Percentiles rank a stretch among this genome's conserved stretches.
Evolutionary conservation across 2,888 invertebrate genomes (phyloP).

Genomic region (Blastobasis lacticolella): DNA sequence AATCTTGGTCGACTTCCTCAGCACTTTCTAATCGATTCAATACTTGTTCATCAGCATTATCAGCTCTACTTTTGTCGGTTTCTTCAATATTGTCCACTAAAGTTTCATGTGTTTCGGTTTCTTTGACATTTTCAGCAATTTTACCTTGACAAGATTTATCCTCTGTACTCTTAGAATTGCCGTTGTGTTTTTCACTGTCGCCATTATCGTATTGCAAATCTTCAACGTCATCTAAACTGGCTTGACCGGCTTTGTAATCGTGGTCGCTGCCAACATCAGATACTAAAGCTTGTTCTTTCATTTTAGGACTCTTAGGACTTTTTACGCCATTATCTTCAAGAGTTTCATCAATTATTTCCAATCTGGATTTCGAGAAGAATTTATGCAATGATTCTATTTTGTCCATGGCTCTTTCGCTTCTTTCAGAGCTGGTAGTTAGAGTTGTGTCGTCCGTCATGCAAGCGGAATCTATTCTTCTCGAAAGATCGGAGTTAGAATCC

Average conservation of each 20-base stretch:
- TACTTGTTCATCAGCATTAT: constrained; percentile 4
- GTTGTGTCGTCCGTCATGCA: constrained; percentile 62
- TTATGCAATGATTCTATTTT: constrained; percentile 59
- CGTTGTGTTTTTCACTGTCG: not conserved
- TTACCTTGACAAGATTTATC: not conserved
- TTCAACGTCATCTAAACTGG: constrained; percentile 62
- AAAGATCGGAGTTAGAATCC: constrained; percentile 50
- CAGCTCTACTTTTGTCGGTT: constrained; percentile 1
- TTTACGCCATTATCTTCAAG: constrained; percentile 49
- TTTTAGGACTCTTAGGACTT: constrained; percentile 23
- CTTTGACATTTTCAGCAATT: not conserved
- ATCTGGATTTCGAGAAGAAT: constrained; percentile 59
- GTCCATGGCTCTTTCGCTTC: constrained; percentile 51
- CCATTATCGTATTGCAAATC: constrained; percentile 50
- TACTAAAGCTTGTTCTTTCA: not conserved
- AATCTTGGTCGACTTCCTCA: too few relatives aligned
- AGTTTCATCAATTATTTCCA: constrained; percentile 65
- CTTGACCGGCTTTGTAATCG: constrained; percentile 42
- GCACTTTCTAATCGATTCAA: too few relatives aligned
- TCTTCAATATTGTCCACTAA: not conserved
- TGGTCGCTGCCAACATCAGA: constrained; percentile 7
- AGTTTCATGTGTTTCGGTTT: too few relatives aligned
- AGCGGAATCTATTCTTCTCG: constrained; percentile 47
- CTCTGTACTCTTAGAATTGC: not conserved
- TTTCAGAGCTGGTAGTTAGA: constrained; percentile 40